phyloP scores from a whole-genome alignment of 2,888 invertebrate species.

The Caenorhabditis sp. region DNA sequence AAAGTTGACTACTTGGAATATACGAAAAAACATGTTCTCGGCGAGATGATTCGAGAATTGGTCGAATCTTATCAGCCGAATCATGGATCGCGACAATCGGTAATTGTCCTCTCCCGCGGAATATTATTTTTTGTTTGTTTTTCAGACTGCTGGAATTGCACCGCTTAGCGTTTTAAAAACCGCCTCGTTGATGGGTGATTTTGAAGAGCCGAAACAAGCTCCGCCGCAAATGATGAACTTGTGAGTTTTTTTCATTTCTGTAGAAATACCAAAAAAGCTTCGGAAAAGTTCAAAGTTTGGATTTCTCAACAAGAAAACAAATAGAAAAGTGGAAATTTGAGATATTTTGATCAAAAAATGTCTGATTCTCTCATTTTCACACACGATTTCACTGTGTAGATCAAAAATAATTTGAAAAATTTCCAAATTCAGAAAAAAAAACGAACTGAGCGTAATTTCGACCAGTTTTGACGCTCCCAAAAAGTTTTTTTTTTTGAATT shows the following conservation, averaged over 20 bases:
- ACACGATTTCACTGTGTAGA: no score
- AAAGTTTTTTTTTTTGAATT: no score
- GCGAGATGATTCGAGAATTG: conserved; percentile 17
- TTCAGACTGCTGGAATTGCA: conserved; percentile 6
- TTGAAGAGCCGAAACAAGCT: conserved; percentile 1
- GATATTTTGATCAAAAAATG: no score
- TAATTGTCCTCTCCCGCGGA: not conserved
- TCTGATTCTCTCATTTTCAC: no score
- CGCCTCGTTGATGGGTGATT: not conserved
- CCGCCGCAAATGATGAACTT: not conserved
- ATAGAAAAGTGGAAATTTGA: no score
- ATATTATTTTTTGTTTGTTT: no score
- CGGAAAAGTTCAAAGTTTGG: not conserved
- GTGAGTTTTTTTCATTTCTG: not conserved
- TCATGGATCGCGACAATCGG: not conserved
- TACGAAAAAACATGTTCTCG: conserved; percentile 12
- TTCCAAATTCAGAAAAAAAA: no score
- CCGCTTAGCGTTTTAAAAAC: not conserved
- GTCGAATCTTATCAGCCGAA: not conserved
- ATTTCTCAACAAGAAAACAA: not conserved
- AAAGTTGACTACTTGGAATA: conserved; percentile 16
- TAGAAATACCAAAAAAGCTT: not conserved
- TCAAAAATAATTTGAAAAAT: no score
- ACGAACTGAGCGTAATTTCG: no score
- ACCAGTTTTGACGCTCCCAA: no score